Evolutionary conservation across 1,140 invertebrate species (phyloP).

Genomic region (Thereuonema tuberculata): DNA sequence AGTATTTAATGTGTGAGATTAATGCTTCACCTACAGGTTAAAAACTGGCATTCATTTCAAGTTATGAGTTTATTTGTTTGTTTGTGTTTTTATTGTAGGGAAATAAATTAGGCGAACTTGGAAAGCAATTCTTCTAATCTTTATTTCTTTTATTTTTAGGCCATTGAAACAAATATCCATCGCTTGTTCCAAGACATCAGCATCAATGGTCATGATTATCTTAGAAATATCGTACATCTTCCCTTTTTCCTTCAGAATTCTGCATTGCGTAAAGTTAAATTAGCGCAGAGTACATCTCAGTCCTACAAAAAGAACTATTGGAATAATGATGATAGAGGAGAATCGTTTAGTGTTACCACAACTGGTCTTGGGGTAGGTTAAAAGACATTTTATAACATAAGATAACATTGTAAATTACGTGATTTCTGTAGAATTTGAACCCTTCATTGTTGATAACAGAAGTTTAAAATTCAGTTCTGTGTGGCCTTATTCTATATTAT

Average conservation of each 20-base stretch:
- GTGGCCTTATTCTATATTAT: too few species aligned
- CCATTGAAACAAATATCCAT: conserved; percentile 80
- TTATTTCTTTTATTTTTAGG: conserved; percentile 41
- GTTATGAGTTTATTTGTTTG: too few species aligned
- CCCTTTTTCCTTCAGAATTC: conserved; percentile 97
- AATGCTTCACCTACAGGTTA: too few species aligned
- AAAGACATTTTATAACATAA: conserved; percentile 30
- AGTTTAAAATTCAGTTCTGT: too few species aligned
- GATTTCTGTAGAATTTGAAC: too few species aligned
- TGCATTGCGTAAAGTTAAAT: conserved; percentile 70
- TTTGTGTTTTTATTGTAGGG: too few species aligned
- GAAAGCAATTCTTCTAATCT: too few species aligned
- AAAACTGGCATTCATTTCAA: too few species aligned
- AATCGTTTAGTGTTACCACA: conserved; percentile 6
- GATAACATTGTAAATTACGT: conserved; percentile 19
- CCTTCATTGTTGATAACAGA: too few species aligned
- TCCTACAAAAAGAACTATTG: conserved; percentile 15
- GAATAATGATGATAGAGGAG: conserved; percentile 16
- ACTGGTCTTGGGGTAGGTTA: conserved; percentile 25
- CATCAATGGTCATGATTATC: conserved; percentile 62
- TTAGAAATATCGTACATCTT: conserved; percentile 91
- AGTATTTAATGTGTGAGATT: too few species aligned
- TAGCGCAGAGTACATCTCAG: conserved; percentile 71
- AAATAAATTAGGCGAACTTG: too few species aligned
- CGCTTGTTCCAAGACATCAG: conserved; percentile 73